phyloP scores from a whole-genome alignment of 2,888 invertebrate genomes.

The Chloromyia formosa region DNA sequence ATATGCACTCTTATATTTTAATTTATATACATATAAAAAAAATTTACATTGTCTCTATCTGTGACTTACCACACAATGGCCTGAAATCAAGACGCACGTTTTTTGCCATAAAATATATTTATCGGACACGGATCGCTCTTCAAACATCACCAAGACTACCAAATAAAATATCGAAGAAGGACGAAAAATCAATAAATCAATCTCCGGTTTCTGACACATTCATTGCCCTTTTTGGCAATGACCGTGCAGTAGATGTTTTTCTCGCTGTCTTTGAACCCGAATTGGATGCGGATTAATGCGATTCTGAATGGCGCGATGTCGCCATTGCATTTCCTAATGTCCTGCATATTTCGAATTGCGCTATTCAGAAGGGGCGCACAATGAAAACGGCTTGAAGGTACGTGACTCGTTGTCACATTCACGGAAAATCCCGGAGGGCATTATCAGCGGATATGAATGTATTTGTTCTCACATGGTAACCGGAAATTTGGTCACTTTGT shows the following conservation, averaged over 20 bases:
- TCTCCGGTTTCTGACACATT: constrained; percentile 42
- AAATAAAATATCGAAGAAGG: neutral
- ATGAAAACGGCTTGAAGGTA: neutral
- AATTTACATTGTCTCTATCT: no score
- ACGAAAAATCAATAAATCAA: constrained; percentile 42
- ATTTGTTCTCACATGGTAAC: neutral
- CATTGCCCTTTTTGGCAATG: constrained; percentile 33
- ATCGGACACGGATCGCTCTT: no score
- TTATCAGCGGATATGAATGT: neutral
- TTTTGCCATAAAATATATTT: no score
- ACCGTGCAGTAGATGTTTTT: constrained; percentile 25
- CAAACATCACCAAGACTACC: no score
- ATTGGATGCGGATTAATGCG: constrained; percentile 28
- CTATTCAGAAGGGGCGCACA: neutral
- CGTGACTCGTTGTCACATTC: no score
- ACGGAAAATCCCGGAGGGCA: neutral
- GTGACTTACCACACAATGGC: no score
- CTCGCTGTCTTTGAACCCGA: constrained; percentile 10
- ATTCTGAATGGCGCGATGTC: constrained; percentile 12
- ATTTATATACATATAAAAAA: no score
- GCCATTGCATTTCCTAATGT: constrained; percentile 4
- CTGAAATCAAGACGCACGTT: no score
- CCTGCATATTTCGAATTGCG: neutral
- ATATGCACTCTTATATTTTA: no score
- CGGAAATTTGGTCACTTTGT: neutral